Evolutionary conservation across 2,888 invertebrate genomes (phyloP), one percentile per base, ranked within the genome.

Genomic region (Drosophila quasianomalipes): DNA sequence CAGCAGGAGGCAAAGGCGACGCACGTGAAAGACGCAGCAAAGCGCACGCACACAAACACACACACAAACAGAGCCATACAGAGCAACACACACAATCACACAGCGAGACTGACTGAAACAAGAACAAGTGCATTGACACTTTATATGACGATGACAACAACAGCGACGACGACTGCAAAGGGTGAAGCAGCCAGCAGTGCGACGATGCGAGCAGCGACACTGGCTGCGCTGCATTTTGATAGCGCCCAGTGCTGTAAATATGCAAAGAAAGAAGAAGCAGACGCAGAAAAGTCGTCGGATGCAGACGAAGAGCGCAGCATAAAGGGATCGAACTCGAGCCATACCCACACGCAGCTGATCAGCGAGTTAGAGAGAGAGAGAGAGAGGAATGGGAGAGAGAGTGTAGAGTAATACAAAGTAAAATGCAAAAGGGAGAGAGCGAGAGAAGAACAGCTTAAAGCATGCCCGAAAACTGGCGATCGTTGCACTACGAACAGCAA

Each of bases 121-220:
- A 85, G 79, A 92, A 92, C 92, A 93, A 92, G 92, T 92, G 92
- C 92, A 92, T 92, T 92, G 92, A 92, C 92, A 92, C 91, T 88
- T 90, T 85, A 78, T 77, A 51, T 39, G 57, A 52, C 75, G 83
- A 82, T 74, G 74, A 79, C 74, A 82, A 16, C 83, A 70, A 76
- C 59, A 61, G 59, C 64, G 80, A 47, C 64, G 54, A 67, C 60
- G 72, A 66, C 81, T 84, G 82, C 87, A 89, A 89, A 77, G 86
- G 91, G 91, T 91, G 90, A 81, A 87, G 69, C 81, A 74, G 70
- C 64, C 81, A 74, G 68, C 66, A 82, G 65, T 53, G 69, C 66
- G 69, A 61, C 68, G 63, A 62, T 70, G 53, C 62, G 65, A 65
- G 69, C 76, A 31, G 74, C 70, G 76, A 74, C 79, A 72, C 77